A percentile compares a stretch with the other conserved stretches of the same genome.
phyloP scores from a whole-genome alignment of 2,888 invertebrate genomes.

The Andrena marginata region DNA sequence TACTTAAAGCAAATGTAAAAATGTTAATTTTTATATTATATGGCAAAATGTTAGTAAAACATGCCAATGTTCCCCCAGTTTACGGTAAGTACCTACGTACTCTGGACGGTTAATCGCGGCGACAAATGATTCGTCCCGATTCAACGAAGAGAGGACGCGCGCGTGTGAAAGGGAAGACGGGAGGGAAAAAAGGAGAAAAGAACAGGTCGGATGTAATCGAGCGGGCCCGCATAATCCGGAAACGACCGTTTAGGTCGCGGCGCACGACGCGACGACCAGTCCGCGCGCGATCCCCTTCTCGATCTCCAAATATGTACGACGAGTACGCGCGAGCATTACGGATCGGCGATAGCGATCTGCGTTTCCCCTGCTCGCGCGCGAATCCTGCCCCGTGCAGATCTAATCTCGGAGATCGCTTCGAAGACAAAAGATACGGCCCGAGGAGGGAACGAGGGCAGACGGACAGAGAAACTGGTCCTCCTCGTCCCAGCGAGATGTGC shows the following conservation, averaged over 20 bases:
- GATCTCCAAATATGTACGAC: conserved; percentile 69
- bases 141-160: not conserved
- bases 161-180: not conserved
- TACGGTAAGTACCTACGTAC: not conserved
- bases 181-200: not conserved
- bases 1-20: no score
- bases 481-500: conserved; percentile 52
- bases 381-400: conserved; percentile 54
- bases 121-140: not conserved
- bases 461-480: conserved; percentile 65
- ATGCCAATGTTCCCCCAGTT: no score
- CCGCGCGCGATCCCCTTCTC: conserved; percentile 52
- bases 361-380: conserved; percentile 57
- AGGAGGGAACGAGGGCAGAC: conserved; percentile 20
- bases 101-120: not conserved
- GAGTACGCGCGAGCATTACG: conserved; percentile 73
- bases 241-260: conserved; percentile 73
- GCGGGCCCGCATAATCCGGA: conserved; percentile 72
- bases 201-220: conserved; percentile 5
- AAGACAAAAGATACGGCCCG: conserved; percentile 59
- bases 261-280: conserved; percentile 51
- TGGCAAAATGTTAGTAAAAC: no score
- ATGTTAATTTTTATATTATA: no score
- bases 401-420: conserved; percentile 68
- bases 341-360: conserved; percentile 78